Percentiles rank a stretch among this genome's conserved stretches.
Evolutionary conservation across 2,797 vertebrate species (phyloP).

Genomic region (Gobio occitaniae): DNA sequence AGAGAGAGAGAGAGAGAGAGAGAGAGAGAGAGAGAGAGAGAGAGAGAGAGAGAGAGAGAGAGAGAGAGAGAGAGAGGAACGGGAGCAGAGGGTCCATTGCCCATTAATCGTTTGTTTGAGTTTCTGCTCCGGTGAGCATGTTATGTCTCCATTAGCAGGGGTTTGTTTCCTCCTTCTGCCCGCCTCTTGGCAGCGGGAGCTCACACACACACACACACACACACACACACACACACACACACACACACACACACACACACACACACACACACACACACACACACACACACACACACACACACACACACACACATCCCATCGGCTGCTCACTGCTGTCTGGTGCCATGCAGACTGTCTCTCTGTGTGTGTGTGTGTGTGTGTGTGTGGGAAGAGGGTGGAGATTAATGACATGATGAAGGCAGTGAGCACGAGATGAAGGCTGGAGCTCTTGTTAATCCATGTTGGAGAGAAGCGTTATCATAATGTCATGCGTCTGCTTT

Average conservation of each 20-base stretch:
- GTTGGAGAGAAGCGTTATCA: neutral
- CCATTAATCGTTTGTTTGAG: constrained; percentile 87
- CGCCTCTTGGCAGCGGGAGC: constrained; percentile 81
- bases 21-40: too few species aligned
- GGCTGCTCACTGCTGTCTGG: constrained; percentile 77
- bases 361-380: constrained; percentile 30
- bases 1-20: too few species aligned
- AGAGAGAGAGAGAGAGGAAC: constrained; percentile 52
- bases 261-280: constrained; percentile 82
- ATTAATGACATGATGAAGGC: constrained; percentile 32
- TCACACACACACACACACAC: constrained; percentile 82
- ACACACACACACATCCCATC: constrained; percentile 82
- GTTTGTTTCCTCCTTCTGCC: constrained; percentile 82
- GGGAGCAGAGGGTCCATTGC: constrained; percentile 77
- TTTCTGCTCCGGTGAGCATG: constrained; percentile 81
- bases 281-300: constrained; percentile 82
- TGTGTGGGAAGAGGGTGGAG: constrained; percentile 26
- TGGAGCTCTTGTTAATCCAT: constrained; percentile 4
- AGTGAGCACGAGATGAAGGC: constrained; percentile 6
- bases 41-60: too few species aligned
- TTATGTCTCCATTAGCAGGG: constrained; percentile 85
- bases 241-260: constrained; percentile 82
- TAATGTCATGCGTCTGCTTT: neutral
- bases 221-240: constrained; percentile 82
- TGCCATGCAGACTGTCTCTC: constrained; percentile 83